These are phyloP conservation scores for Typhlomys cinereus DNA, from an alignment of 2,113 vertebrate species.

Conservation along the genomic window DNA sequence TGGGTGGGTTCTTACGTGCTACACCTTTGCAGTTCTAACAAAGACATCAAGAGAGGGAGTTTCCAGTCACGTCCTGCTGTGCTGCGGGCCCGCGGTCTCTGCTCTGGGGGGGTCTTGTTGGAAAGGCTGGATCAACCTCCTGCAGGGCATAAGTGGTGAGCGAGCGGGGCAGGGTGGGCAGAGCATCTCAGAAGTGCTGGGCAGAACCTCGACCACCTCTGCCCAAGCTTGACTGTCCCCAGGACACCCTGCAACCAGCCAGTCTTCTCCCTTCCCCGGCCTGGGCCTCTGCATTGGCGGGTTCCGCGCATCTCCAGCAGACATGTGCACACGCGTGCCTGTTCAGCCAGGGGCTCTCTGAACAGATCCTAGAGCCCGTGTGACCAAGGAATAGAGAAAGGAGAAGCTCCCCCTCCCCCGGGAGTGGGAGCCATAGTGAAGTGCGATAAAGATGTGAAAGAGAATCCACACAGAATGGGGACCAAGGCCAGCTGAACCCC, in stretches of 20 bases:
- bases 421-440: neutral
- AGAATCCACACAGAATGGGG: rapidly evolving
- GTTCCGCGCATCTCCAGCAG: neutral
- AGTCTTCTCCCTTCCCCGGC: neutral
- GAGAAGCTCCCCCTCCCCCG: too few species aligned
- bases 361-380: neutral
- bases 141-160: neutral
- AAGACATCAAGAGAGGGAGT: neutral
- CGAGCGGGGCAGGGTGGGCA: rapidly evolving
- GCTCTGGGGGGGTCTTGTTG: neutral
- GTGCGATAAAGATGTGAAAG: rapidly evolving
- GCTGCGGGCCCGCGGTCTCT: neutral
- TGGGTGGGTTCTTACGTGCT: neutral
- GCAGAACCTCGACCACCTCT: neutral
- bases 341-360: neutral
- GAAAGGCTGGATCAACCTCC: neutral
- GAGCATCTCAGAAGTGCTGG: rapidly evolving
- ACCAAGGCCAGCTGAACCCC: neutral
- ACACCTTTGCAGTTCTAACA: neutral
- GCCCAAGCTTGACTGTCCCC: neutral
- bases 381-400: neutral
- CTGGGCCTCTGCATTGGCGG: neutral
- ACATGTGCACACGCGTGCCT: rapidly evolving
- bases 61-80: neutral
- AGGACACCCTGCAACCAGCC: neutral